Base-by-base conservation (phyloP, 2,113 vertebrate genomes). In the Hypomesus transpacificus region DNA sequence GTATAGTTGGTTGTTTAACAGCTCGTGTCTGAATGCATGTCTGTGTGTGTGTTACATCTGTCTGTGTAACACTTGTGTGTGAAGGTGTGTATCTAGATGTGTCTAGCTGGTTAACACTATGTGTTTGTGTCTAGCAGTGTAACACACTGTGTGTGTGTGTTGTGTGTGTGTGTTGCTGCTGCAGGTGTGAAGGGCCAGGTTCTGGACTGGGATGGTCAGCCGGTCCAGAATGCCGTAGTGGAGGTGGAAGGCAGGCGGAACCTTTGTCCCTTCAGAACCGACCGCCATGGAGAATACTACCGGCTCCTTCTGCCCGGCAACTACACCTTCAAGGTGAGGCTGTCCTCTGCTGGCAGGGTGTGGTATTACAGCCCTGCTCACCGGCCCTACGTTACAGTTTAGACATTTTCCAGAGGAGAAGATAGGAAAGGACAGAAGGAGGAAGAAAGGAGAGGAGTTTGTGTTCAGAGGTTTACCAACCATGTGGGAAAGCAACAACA, bases 171-270 rank as follows among this genome's bases (percentile, higher is more conserved):
- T 83, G 79, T 66, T 69, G 51, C 61, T 63, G 16, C 78, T 63
- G 16, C 78, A 99, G 97, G 97, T 70, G 80, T 98, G 71, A 99
- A 99, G 85, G 97, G 97, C 28, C 95, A 90, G 74, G 95, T 99
- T 74, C 86, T 94, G 13, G 89, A 95, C 64, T 68, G 76, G 4
- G 80, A 89, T 0, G 89, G 92, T 13, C 71, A 78, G 60, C 92
- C 95, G 0, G 88, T 96, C 28, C 85, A 91, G 58, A 90, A 93
- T 0, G 95, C 93, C 2, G 87, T 92, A 0, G 95, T 99, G 75
- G 94, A 96, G 85, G 91, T 95, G 63, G 18, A 85, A 79, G 94
- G 93, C 66, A 93, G 94, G 51, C 75, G 53, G 1, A 96, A 97
- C 0, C 26, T 95, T 68, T 94, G 93, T 81, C 94, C 95, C 0